Base-by-base conservation (phyloP, 2,888 invertebrate species). In the Drosophila pegasa region DNA sequence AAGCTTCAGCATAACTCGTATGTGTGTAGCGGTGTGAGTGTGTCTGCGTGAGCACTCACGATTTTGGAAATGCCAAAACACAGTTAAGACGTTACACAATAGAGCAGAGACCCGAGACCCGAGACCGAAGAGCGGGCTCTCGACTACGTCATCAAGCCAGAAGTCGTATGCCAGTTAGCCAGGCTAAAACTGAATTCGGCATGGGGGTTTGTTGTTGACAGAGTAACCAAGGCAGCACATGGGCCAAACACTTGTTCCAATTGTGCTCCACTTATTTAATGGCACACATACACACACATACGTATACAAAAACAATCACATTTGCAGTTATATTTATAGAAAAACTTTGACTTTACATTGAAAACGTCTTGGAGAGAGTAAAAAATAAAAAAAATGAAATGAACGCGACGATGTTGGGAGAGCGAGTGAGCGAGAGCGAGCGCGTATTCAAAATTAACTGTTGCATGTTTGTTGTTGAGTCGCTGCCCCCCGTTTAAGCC, bases 1-100 rank as follows among this genome's bases (percentile, higher is more conserved):
- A 43, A 66, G 75, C 75, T 75, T 69, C 52, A 63, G 8, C 27
- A 25, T 41, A 50, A 16, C 7, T 18, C 20, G 37, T 51, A 29
- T 59, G 22, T 45, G 40, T 37, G 35, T 20, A 43, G 25, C 5
- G 38, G 54, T 45, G 33, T 40, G 35, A 31, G 52, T 40, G n/a
- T 43, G 48, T 48, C 18, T 70, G 48, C 61, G 48, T 65, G 71
- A 65, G 66, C 62, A 74, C 61, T 51, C 64, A 71, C 65, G 47
- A 58, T 68, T 83, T 87, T 84, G 69, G 60, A 87, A 87, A 87
- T 84, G 84, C 87, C 87, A 87, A 87, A 84, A 75, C 85, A 78
- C 80, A 80, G 80, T 71, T 82, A 87, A 87, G 82, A 76, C 80
- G 79, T 87, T 86, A 87, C 85, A 84, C 83, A 84, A 84, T 83